These are phyloP conservation scores for Nephrotoma guestfalica DNA, from an alignment of 2,888 invertebrate species.

Conservation along the genomic window DNA sequence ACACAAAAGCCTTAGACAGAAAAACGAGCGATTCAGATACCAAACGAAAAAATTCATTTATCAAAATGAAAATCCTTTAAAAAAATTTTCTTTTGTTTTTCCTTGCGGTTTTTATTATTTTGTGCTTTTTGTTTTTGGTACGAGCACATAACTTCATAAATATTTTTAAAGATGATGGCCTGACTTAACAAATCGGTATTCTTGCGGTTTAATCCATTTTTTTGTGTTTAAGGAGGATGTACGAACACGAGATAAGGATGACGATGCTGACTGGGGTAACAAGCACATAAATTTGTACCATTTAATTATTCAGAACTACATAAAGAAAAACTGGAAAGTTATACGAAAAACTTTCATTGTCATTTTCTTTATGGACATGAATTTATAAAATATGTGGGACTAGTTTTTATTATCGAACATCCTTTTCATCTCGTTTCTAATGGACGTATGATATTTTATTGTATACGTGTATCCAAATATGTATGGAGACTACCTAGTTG, in stretches of 20 bases:
- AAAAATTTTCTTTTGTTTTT: neutral
- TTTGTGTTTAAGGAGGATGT: neutral
- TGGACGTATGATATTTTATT: neutral
- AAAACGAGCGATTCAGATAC: neutral
- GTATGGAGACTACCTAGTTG: no score
- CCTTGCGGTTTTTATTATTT: neutral
- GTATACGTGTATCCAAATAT: no score
- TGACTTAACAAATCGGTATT: neutral
- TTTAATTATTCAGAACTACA: neutral
- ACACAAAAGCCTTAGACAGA: neutral
- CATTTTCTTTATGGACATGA: neutral
- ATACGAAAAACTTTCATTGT: neutral
- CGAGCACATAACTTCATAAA: neutral
- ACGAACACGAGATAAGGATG: neutral
- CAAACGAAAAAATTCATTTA: neutral
- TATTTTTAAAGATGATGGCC: neutral
- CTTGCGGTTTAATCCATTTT: neutral
- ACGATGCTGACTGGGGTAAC: neutral
- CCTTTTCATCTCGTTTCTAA: neutral
- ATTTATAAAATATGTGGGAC: neutral
- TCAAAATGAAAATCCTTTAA: neutral
- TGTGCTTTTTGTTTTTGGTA: neutral
- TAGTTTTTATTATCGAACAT: neutral
- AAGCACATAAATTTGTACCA: neutral
- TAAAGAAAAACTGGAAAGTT: neutral